Percentiles rank a stretch among this genome's conserved stretches.
phyloP scores from a whole-genome alignment of 1,140 invertebrate genomes.

The Akabosia matsudoensis region DNA sequence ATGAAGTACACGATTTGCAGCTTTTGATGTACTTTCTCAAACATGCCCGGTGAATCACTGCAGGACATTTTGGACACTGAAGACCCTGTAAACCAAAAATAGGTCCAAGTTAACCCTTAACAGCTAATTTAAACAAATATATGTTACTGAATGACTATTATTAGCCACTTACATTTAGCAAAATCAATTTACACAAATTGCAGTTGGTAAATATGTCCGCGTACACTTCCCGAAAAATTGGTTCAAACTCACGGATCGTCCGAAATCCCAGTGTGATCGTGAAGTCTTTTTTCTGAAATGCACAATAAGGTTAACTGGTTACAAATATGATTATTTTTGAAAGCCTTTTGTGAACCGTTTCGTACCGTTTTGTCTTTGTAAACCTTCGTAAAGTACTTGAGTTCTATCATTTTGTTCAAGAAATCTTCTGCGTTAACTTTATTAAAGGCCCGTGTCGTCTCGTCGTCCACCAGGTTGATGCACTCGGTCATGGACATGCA shows the following conservation, averaged over 20 bases:
- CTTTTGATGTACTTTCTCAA: slow-evolving; percentile 9
- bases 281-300: slow-evolving; percentile 17
- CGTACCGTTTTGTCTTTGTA: background rate
- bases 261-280: slow-evolving; percentile 38
- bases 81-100: slow-evolving; percentile 20
- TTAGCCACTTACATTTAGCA: slow-evolving; percentile 35
- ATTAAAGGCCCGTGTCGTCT: slow-evolving; percentile 14
- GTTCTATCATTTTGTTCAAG: slow-evolving; percentile 34
- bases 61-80: slow-evolving; percentile 25
- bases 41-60: slow-evolving; percentile 24
- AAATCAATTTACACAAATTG: slow-evolving; percentile 29
- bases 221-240: slow-evolving; percentile 37
- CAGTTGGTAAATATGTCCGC: slow-evolving; percentile 31
- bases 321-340: background rate
- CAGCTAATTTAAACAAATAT: background rate
- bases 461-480: slow-evolving; percentile 31
- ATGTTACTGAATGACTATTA: background rate
- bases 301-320: background rate
- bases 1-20: slow-evolving; percentile 4
- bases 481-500: slow-evolving; percentile 28
- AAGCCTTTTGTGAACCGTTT: background rate
- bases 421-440: slow-evolving; percentile 28
- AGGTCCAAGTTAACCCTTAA: background rate
- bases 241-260: slow-evolving; percentile 41
- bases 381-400: slow-evolving; percentile 38